A percentile compares a stretch with the other conserved stretches of the same genome.
These are phyloP conservation scores for Sturnus vulgaris DNA, from an alignment of 2,113 vertebrate species.

Conservation along the genomic window DNA sequence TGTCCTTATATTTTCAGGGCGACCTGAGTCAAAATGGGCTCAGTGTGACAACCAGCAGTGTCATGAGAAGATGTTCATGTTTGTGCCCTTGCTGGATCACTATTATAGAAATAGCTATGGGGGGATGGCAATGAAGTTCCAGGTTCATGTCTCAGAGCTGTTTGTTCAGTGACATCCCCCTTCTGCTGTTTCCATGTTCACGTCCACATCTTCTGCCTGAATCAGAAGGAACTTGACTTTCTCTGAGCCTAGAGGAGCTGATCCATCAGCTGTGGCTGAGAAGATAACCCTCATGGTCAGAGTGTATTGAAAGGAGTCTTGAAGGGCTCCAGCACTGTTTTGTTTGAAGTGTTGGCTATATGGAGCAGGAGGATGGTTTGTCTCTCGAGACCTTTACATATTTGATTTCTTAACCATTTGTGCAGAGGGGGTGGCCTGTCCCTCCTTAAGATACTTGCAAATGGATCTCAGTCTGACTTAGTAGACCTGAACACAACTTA, in stretches of 20 bases:
- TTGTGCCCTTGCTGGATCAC: neutral
- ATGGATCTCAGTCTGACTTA: neutral
- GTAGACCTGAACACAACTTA: neutral
- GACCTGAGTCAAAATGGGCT: neutral
- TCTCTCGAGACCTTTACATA: neutral
- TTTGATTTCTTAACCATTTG: neutral
- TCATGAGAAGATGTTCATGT: neutral
- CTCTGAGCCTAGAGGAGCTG: neutral
- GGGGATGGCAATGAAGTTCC: neutral
- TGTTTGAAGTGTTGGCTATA: neutral
- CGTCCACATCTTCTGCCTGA: neutral
- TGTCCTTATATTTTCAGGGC: neutral
- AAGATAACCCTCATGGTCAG: neutral
- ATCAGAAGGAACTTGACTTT: neutral
- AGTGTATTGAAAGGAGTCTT: neutral
- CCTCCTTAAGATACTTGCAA: neutral
- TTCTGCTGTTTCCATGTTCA: neutral
- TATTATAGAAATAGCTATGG: fast-evolving
- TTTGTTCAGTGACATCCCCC: neutral
- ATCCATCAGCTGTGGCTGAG: neutral
- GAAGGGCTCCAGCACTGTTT: neutral
- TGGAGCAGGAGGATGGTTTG: neutral
- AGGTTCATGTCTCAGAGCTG: neutral
- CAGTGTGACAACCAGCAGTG: fast-evolving
- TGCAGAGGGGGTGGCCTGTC: neutral